A percentile compares a stretch with the other conserved stretches of the same genome.
Evolutionary conservation across 2,113 vertebrate species (phyloP).

Genomic region (Sinosuthora webbiana): DNA sequence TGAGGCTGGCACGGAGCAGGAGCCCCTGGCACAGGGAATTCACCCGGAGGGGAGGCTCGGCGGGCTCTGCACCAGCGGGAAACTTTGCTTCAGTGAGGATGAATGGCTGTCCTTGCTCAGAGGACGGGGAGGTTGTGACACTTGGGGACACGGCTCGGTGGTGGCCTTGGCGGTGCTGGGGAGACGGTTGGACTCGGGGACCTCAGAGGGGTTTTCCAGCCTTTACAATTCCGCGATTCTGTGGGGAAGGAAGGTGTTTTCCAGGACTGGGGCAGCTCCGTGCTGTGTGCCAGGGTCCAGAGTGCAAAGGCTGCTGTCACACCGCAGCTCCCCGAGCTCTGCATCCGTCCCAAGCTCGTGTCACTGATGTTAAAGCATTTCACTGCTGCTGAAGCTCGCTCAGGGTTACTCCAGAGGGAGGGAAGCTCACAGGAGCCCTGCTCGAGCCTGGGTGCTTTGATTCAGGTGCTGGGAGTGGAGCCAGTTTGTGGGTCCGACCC

Average conservation of each 20-base stretch:
- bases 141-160: background rate
- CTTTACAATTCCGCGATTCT: rapidly evolving
- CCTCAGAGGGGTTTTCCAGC: background rate
- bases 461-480: background rate
- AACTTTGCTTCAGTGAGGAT: background rate
- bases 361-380: rapidly evolving
- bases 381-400: rapidly evolving
- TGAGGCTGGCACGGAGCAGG: background rate
- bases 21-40: background rate
- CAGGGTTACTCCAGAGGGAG: background rate
- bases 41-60: background rate
- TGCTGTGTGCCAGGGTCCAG: background rate
- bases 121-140: background rate
- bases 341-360: rapidly evolving
- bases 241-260: background rate
- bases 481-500: background rate
- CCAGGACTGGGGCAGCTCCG: background rate
- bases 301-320: background rate
- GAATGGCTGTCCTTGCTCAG: background rate
- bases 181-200: background rate
- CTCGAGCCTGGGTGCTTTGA: background rate
- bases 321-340: background rate
- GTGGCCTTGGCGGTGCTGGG: background rate
- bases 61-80: background rate
- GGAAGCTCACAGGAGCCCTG: background rate